phyloP scores from a whole-genome alignment of 2,797 vertebrate species.

The Fistularia tabacaria region DNA sequence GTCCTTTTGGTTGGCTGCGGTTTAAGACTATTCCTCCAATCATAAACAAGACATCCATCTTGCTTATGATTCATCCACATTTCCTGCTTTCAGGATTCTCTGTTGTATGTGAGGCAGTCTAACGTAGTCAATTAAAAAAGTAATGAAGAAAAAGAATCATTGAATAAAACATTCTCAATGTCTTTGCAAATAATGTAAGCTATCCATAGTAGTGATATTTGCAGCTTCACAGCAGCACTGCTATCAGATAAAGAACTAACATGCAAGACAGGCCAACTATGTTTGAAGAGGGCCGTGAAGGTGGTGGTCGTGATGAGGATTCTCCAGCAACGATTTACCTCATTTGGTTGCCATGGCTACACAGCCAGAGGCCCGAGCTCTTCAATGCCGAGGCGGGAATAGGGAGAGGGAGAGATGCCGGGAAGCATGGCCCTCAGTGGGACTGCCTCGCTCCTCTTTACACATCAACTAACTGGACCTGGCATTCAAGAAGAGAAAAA shows the following conservation, averaged over 20 bases:
- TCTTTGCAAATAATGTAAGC: background rate
- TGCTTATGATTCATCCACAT: conserved; percentile 12
- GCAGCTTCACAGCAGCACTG: conserved; percentile 27
- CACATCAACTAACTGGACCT: conserved; percentile 58
- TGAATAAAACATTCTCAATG: conserved; percentile 18
- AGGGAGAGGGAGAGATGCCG: conserved; percentile 54
- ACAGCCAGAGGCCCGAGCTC: conserved; percentile 72
- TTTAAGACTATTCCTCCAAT: no score
- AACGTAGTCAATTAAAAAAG: conserved; percentile 12
- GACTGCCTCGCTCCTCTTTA: conserved; percentile 45
- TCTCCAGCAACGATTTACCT: conserved; percentile 77
- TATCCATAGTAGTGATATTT: conserved; percentile 10
- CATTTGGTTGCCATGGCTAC: conserved; percentile 80
- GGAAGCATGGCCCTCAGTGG: conserved; percentile 55
- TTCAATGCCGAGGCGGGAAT: conserved; percentile 68
- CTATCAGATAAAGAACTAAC: conserved; percentile 7
- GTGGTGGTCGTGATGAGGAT: conserved; percentile 70
- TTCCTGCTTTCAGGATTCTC: conserved; percentile 6
- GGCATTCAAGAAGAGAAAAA: conserved; percentile 40
- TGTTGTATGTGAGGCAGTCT: conserved; percentile 2
- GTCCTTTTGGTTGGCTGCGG: background rate
- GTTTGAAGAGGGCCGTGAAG: conserved; percentile 40
- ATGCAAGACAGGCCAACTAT: conserved; percentile 10
- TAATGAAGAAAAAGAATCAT: conserved; percentile 19
- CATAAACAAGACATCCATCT: background rate